phyloP scores from a whole-genome alignment of 2,888 invertebrate species.

The Sphaerophoria taeniata region DNA sequence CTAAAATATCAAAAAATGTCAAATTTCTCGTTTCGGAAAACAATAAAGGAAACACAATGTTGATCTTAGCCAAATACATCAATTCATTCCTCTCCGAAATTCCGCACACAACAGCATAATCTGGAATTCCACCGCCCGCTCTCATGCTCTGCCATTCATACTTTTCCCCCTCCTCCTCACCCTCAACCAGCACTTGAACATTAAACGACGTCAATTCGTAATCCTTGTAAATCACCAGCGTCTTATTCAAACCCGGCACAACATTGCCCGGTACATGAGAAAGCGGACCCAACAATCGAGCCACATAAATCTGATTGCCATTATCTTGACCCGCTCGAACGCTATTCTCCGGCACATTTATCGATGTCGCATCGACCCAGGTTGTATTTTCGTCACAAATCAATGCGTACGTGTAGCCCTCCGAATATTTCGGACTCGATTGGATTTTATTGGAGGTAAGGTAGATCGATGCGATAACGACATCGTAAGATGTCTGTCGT shows the following conservation, averaged over 20 bases:
- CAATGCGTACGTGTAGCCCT: slow-evolving; percentile 25
- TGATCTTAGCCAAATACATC: slow-evolving; percentile 16
- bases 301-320: slow-evolving; percentile 5
- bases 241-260: slow-evolving; percentile 9
- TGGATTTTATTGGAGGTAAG: slow-evolving; percentile 19
- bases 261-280: slow-evolving; percentile 33
- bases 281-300: slow-evolving; percentile 24
- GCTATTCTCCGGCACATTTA: not conserved
- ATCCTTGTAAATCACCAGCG: not conserved
- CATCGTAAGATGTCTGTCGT: slow-evolving; percentile 32
- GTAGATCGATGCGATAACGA: slow-evolving; percentile 27
- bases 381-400: slow-evolving; percentile 12
- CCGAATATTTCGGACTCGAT: slow-evolving; percentile 18
- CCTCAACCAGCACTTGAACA: slow-evolving; percentile 29
- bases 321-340: not conserved
- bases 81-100: slow-evolving; percentile 11
- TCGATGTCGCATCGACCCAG: slow-evolving; percentile 30
- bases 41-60: slow-evolving; percentile 3
- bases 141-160: slow-evolving; percentile 2
- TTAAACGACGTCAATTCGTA: slow-evolving; percentile 5
- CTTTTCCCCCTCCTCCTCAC: not conserved
- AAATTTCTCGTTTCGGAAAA: not conserved
- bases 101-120: slow-evolving; percentile 32
- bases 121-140: slow-evolving; percentile 6
- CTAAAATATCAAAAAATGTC: slow-evolving; percentile 20